Base-by-base conservation (phyloP, 2,888 invertebrate species). In the Drymonia ruficornis region DNA sequence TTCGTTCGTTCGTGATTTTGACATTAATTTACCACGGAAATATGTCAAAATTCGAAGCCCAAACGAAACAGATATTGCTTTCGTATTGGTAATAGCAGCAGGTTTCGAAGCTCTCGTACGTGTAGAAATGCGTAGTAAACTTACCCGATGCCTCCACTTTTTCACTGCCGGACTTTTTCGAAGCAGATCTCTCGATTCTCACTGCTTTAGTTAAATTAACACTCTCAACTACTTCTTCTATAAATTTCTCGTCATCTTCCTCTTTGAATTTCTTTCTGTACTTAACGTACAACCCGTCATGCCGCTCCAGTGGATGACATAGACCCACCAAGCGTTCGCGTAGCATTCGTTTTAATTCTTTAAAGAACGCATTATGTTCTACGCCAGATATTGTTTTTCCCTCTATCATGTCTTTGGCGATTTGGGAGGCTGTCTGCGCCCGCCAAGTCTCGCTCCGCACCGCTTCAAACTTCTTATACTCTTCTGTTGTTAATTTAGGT, bases 191-290 rank as follows among this genome's bases (percentile, higher is more conserved):
- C 11, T 40, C 16, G n/a, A n/a, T n/a, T n/a, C n/a, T n/a, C n/a
- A n/a, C n/a, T 1, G 16, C 0, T 2, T 9, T 8, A 15, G 16
- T 16, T 40, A 5, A 8, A 0, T 5, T 16, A 16, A 55, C 9
- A 4, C 44, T 38, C 15, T 29, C 48, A 8, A 13, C 15, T 9
- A 52, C 59, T 53, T 65, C 28, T 9, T 55, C 40, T 40, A 56
- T 50, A 0, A 65, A 47, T 1, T 19, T 38, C 5, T 19, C 46
- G 28, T 65, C 56, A 9, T 31, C 23, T 12, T 44, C 8, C 1
- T 7, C 8, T 13, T 42, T 18, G 44, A 50, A 61, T 9, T 28
- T 53, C 12, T 44, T 31, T 44, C 9, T 52, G 38, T 65, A 65
- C 16, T 48, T 31, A 28, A 15, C 6, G n/a, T 11, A 13, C 45